Evolutionary conservation across 2,113 vertebrate species (phyloP), one percentile per base, ranked within the genome.

Genomic region (Planiliza haematocheilus): DNA sequence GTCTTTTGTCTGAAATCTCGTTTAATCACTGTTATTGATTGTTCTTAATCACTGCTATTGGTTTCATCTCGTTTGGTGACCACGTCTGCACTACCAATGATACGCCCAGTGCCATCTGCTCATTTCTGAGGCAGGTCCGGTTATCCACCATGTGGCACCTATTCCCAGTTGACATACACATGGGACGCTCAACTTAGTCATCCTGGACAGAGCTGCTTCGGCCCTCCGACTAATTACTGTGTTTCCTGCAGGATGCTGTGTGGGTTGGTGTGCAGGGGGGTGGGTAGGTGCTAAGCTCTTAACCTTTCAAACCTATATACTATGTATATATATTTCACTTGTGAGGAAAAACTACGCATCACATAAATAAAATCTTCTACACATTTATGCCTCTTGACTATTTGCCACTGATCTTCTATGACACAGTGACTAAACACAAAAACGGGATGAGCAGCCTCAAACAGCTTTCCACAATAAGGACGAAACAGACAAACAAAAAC

Each of bases 11-110:
- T 77, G 56, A 38, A 59, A 83, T 71, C 81, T 65, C 64, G 74
- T 90, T 88, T 88, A 81, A 86, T 88, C 79, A 79, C 64, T 20
- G 60, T 69, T 75, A 89, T 89, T 91, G 89, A 90, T 89, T 80
- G 71, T 30, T 52, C 53, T 62, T 85, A 77, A 89, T 88, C 61
- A 53, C 75, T 6, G 20, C 78, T 81, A 72, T 78, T 72, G 64
- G 72, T 88, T 76, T 83, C 75, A 77, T 85, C 66, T 85, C 66
- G 36, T 86, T 84, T 59, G 55, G 69, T 18, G 75, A 82, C 46
- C 46, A 63, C 50, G 16, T 76, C 63, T 73, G 68, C 66, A 60
- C n/a, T 51, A 50, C 61, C 63, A 65, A 76, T 45, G 87, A 85
- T 65, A 79, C 50, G 9, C 14, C 50, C 65, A 18, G 17, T 9